phyloP scores from a whole-genome alignment of 2,797 vertebrate species.

The Sebastes cheni region DNA sequence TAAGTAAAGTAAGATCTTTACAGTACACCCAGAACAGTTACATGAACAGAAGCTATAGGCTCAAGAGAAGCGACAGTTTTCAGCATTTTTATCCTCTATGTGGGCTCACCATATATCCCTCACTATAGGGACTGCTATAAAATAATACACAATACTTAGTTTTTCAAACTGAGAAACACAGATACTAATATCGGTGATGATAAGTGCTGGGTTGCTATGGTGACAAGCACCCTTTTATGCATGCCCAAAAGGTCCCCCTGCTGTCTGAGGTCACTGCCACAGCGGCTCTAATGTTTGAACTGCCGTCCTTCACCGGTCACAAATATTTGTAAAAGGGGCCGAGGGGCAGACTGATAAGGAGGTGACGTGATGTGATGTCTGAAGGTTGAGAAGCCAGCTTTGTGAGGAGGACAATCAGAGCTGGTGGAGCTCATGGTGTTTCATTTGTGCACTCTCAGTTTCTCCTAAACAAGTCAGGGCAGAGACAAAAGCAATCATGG shows the following conservation, averaged over 20 bases:
- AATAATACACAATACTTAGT: not conserved
- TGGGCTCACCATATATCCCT: not conserved
- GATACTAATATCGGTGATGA: too few species aligned
- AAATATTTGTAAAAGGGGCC: slow-evolving; percentile 61
- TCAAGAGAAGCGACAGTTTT: not conserved
- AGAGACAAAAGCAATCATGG: not conserved
- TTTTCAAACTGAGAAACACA: not conserved
- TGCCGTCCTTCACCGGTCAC: slow-evolving; percentile 6
- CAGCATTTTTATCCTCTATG: not conserved
- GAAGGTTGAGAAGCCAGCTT: slow-evolving; percentile 11
- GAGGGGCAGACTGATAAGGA: slow-evolving; percentile 54
- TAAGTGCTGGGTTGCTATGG: too few species aligned
- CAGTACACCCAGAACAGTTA: not conserved
- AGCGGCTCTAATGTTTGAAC: slow-evolving; percentile 25
- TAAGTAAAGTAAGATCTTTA: too few species aligned
- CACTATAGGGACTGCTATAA: not conserved
- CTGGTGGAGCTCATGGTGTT: not conserved
- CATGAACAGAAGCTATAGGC: not conserved
- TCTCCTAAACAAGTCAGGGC: slow-evolving; percentile 7
- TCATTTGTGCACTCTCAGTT: slow-evolving; percentile 22
- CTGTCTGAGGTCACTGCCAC: not conserved
- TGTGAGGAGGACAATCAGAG: slow-evolving; percentile 14
- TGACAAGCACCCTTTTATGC: not conserved
- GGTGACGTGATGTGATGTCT: slow-evolving; percentile 25
- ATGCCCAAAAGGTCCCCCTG: not conserved